Percentiles rank a stretch among this genome's conserved stretches.
phyloP scores from a whole-genome alignment of 2,888 invertebrate genomes.

The Oegoconia quadripuncta region DNA sequence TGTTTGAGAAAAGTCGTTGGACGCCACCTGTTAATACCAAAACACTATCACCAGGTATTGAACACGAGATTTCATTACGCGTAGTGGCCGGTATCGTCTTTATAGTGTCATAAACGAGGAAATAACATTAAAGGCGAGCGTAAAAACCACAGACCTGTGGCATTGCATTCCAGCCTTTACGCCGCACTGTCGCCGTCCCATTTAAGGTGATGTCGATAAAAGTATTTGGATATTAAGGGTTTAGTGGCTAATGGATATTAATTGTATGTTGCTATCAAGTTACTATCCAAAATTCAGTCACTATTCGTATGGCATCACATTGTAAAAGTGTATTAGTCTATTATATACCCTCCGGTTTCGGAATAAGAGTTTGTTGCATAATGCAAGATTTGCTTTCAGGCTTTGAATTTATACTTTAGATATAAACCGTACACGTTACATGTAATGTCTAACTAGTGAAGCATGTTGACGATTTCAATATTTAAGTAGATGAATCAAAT shows the following conservation, averaged over 20 bases:
- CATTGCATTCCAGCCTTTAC: slow-evolving; percentile 62
- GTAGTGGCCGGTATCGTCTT: slow-evolving; percentile 76
- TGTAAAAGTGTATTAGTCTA: too few relatives aligned
- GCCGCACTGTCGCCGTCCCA: slow-evolving; percentile 40
- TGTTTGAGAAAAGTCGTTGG: background rate
- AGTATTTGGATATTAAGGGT: slow-evolving; percentile 1
- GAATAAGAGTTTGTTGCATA: too few relatives aligned
- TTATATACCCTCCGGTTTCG: too few relatives aligned
- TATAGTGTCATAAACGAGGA: slow-evolving; percentile 76
- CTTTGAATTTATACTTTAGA: too few relatives aligned
- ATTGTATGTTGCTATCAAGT: background rate
- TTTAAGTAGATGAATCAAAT: too few relatives aligned
- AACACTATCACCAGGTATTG: slow-evolving; percentile 58
- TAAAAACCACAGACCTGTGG: slow-evolving; percentile 77
- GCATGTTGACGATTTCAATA: too few relatives aligned
- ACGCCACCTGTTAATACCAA: slow-evolving; percentile 27
- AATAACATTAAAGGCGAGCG: slow-evolving; percentile 71
- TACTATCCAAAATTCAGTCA: too few relatives aligned
- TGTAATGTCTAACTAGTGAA: too few relatives aligned
- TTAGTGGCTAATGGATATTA: slow-evolving; percentile 2
- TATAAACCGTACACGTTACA: too few relatives aligned
- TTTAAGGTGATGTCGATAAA: slow-evolving; percentile 28
- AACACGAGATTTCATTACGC: slow-evolving; percentile 77
- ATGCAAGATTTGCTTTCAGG: too few relatives aligned
- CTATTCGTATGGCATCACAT: too few relatives aligned